These are phyloP conservation scores for Acromyrmex echinatior DNA, from an alignment of 1,140 invertebrate species.

Conservation along the genomic window DNA sequence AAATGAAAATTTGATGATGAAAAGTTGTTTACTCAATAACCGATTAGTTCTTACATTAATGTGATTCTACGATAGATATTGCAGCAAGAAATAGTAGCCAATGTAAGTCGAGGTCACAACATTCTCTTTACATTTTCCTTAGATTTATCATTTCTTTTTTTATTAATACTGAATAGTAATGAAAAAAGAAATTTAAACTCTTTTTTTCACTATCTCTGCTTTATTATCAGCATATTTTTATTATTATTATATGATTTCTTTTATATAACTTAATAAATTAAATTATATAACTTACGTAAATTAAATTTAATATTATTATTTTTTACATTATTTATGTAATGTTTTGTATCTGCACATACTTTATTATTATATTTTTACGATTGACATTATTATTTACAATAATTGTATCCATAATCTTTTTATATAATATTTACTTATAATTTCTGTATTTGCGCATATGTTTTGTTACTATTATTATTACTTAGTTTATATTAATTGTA, in stretches of 20 bases:
- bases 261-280: no score
- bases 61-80: no score
- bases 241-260: background rate
- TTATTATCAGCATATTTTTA: background rate
- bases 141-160: constrained; percentile 5
- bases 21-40: background rate
- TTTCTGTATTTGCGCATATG: background rate
- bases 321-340: background rate
- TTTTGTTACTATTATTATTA: background rate
- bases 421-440: background rate
- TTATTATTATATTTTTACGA: background rate
- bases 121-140: constrained; percentile 79
- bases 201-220: background rate
- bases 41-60: background rate
- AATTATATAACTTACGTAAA: no score
- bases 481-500: background rate
- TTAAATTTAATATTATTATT: background rate
- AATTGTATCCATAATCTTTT: background rate
- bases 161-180: background rate
- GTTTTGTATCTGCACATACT: background rate
- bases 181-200: background rate
- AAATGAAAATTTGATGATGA: background rate
- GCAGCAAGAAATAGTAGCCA: background rate
- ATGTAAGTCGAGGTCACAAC: constrained; percentile 79
- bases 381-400: background rate